phyloP scores from a whole-genome alignment of 2,888 invertebrate species.

The Amiota mariae region DNA sequence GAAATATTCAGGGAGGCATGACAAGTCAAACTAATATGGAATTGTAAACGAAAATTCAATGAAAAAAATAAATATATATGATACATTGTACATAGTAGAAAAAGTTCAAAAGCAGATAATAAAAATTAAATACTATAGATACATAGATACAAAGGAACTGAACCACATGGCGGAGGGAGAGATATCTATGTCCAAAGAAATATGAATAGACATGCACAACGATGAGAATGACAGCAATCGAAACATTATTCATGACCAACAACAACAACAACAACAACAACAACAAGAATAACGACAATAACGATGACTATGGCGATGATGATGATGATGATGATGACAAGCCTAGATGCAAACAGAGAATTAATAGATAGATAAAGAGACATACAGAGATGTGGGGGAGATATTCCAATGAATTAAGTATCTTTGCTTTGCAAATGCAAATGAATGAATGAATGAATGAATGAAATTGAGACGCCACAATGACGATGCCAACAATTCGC shows the following conservation, averaged over 20 bases:
- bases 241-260: slow-evolving; percentile 12
- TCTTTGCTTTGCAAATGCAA: slow-evolving; percentile 19
- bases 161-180: background rate
- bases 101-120: slow-evolving; percentile 14
- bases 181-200: background rate
- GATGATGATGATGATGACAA: background rate
- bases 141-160: background rate
- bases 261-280: background rate
- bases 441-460: background rate
- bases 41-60: slow-evolving; percentile 11
- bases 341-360: too few relatives aligned
- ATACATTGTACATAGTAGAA: background rate
- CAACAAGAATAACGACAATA: background rate
- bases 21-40: slow-evolving; percentile 28
- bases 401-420: slow-evolving; percentile 10
- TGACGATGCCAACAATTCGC: background rate
- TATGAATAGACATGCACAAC: slow-evolving; percentile 14
- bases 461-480: slow-evolving; percentile 24
- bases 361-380: background rate
- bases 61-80: too few relatives aligned
- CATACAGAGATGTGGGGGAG: background rate
- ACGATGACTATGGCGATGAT: background rate
- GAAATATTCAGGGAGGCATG: slow-evolving; percentile 25
- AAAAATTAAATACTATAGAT: slow-evolving; percentile 12
- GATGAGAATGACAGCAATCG: slow-evolving; percentile 14